Evolutionary conservation across 2,888 invertebrate genomes (phyloP).

Genomic region (Sphaerophoria rueppellii): DNA sequence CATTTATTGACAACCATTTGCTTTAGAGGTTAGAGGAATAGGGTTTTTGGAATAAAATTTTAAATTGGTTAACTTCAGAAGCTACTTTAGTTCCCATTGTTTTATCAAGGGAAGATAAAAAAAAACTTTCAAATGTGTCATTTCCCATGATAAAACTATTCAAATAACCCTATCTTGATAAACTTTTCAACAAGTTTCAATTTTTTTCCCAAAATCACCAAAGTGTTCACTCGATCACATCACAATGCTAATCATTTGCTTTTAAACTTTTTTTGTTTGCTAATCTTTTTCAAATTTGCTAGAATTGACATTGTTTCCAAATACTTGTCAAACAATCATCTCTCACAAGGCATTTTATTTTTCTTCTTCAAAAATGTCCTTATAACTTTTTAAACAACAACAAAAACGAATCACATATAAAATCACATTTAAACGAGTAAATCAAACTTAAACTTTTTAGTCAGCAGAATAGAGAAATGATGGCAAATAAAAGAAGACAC

Average conservation of each 20-base stretch:
- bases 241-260: conserved; percentile 3
- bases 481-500: conserved; percentile 19
- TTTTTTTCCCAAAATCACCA: neutral
- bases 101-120: neutral
- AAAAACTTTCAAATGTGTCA: neutral
- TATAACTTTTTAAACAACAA: conserved; percentile 13
- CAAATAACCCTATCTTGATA: neutral
- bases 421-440: conserved; percentile 42
- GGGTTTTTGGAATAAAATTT: no score
- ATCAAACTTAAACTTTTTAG: conserved; percentile 40
- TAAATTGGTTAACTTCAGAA: no score
- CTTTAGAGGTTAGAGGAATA: no score
- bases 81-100: no score
- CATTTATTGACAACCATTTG: no score
- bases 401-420: conserved; percentile 4
- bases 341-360: conserved; percentile 16
- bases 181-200: neutral
- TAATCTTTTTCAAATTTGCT: conserved; percentile 34
- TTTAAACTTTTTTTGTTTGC: conserved; percentile 3
- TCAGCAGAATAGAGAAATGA: conserved; percentile 5
- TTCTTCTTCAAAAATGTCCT: conserved; percentile 29
- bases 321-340: conserved; percentile 56
- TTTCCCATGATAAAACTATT: neutral
- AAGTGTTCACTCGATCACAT: neutral
- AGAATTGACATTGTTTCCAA: conserved; percentile 38